phyloP scores from a whole-genome alignment of 2,797 vertebrate species.

The Rhabdomys pumilio region DNA sequence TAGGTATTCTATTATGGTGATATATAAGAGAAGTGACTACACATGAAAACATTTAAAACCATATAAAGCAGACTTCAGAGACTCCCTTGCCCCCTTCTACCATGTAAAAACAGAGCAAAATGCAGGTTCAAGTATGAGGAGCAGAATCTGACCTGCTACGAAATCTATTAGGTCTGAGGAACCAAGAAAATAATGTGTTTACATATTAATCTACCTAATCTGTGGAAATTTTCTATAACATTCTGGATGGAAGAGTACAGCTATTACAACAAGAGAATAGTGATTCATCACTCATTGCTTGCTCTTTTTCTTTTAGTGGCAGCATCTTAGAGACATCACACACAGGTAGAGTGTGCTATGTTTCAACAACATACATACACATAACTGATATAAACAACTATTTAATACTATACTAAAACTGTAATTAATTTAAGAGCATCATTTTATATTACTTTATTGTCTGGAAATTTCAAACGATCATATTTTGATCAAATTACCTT shows the following conservation, averaged over 20 bases:
- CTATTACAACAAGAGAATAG: neutral
- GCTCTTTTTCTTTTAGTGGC: neutral
- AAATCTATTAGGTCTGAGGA: no score
- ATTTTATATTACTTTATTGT: neutral
- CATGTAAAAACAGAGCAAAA: neutral
- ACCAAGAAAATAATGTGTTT: neutral
- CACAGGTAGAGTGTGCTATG: neutral
- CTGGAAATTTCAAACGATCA: neutral
- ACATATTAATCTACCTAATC: neutral
- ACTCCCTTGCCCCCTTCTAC: neutral
- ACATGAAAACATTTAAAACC: neutral
- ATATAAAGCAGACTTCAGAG: neutral
- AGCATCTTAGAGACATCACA: neutral
- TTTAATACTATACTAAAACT: neutral
- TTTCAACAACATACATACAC: neutral
- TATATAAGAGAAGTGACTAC: neutral
- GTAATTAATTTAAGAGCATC: neutral
- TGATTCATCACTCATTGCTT: neutral
- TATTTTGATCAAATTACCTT: neutral
- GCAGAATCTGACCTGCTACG: neutral
- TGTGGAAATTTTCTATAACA: neutral
- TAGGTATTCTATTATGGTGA: neutral
- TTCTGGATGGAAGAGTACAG: neutral
- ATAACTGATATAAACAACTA: neutral
- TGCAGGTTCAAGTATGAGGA: neutral